These are phyloP conservation scores for Corythucha ciliata DNA, from an alignment of 2,888 invertebrate genomes.

Conservation along the genomic window DNA sequence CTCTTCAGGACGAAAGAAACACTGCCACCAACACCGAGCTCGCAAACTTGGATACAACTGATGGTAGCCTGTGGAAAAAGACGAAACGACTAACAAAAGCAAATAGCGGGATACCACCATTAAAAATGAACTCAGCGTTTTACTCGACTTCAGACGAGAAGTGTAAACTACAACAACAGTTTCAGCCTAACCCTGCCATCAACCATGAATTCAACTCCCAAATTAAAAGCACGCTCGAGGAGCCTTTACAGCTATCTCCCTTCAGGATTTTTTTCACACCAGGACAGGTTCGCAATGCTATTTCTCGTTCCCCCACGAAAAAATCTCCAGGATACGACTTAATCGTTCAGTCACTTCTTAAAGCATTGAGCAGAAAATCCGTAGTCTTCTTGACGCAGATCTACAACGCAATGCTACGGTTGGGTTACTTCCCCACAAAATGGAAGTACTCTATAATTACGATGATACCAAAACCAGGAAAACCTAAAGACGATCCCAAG, in stretches of 20 bases:
- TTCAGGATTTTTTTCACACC: slow-evolving; percentile 9
- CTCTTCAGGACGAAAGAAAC: not conserved
- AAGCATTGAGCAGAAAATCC: not conserved
- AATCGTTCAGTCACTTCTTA: not conserved
- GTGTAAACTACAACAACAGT: slow-evolving; percentile 7
- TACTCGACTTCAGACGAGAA: slow-evolving; percentile 8
- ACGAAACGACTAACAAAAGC: not conserved
- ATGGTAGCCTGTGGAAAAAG: slow-evolving; percentile 12
- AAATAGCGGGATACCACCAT: slow-evolving; percentile 4
- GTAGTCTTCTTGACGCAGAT: not conserved
- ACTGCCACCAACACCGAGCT: not conserved
- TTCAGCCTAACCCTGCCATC: no score
- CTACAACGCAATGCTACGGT: not conserved
- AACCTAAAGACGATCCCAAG: not conserved
- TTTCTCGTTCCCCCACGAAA: slow-evolving; percentile 11
- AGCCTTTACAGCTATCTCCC: slow-evolving; percentile 15
- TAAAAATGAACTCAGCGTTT: not conserved
- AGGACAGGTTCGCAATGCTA: slow-evolving; percentile 15
- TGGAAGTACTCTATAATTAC: not conserved
- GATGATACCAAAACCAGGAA: slow-evolving; percentile 6
- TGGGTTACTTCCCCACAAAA: not conserved
- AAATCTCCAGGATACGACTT: slow-evolving; percentile 13
- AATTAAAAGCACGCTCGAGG: no score
- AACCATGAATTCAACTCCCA: no score
- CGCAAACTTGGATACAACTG: not conserved